These are phyloP conservation scores for Orestias chungarensis DNA, from an alignment of 2,797 vertebrate genomes.

Conservation along the genomic window DNA sequence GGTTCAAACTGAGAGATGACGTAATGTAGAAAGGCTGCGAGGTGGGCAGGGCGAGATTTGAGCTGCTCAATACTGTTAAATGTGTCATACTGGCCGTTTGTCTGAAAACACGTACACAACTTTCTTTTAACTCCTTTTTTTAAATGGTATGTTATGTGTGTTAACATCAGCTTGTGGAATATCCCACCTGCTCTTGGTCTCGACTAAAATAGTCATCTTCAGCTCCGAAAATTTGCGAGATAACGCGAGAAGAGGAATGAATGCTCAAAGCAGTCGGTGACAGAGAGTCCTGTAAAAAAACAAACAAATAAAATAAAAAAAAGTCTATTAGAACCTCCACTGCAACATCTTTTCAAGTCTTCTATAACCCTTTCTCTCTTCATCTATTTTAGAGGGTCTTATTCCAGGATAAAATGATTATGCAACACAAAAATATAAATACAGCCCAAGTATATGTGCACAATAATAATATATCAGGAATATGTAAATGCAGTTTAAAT, in stretches of 20 bases:
- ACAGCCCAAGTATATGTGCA: too few relatives aligned
- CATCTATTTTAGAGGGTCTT: too few relatives aligned
- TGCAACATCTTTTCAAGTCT: neutral
- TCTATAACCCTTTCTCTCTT: too few relatives aligned
- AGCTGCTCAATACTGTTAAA: conserved; percentile 95
- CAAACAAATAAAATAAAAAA: neutral
- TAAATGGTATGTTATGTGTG: neutral
- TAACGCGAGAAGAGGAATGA: conserved; percentile 76
- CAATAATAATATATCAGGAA: too few relatives aligned
- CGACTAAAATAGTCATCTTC: conserved; percentile 95
- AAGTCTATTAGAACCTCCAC: neutral
- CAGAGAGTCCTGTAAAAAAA: conserved; percentile 81
- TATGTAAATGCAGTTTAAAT: conserved; percentile 4
- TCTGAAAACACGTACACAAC: conserved; percentile 72
- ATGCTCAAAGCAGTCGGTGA: conserved; percentile 82
- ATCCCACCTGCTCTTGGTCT: conserved; percentile 91
- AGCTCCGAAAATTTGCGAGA: conserved; percentile 91
- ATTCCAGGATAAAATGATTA: neutral
- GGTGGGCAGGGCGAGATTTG: conserved; percentile 94
- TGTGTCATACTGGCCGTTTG: conserved; percentile 94
- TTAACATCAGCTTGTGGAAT: neutral
- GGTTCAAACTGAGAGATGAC: conserved; percentile 98
- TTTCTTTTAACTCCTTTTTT: neutral
- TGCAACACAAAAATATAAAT: too few relatives aligned
- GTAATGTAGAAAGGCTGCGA: conserved; percentile 94